phyloP scores from a whole-genome alignment of 2,113 vertebrate species.

The Falco punctatus region DNA sequence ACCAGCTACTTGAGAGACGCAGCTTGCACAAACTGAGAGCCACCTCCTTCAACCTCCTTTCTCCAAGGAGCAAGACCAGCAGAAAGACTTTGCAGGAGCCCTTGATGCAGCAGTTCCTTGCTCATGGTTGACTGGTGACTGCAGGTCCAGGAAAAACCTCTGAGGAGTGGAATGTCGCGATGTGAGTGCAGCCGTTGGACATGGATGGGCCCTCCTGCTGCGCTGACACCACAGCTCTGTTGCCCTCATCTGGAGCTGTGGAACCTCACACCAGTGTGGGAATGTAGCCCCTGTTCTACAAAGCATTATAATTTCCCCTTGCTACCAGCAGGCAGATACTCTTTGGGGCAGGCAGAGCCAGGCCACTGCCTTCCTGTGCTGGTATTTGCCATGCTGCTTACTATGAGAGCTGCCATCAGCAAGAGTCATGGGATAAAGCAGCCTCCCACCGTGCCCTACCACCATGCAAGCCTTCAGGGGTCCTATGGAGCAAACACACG shows the following conservation, averaged over 20 bases:
- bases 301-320: background rate
- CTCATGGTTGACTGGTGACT: too few species aligned
- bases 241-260: background rate
- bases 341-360: background rate
- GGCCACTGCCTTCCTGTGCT: background rate
- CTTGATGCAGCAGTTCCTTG: background rate
- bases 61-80: background rate
- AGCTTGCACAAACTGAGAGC: background rate
- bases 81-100: background rate
- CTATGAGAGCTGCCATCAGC: background rate
- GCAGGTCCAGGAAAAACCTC: background rate
- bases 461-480: background rate
- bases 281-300: background rate
- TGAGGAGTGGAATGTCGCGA: accelerated
- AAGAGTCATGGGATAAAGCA: background rate
- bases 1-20: background rate
- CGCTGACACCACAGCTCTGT: accelerated
- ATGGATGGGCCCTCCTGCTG: background rate
- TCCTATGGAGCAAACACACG: accelerated
- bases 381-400: too few species aligned
- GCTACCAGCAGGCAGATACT: background rate
- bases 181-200: accelerated
- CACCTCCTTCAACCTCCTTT: background rate
- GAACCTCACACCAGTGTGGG: background rate
- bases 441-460: accelerated